Conservation (phyloP, 2,113 vertebrate species). For the Neomonachus schauinslandi region DNA sequence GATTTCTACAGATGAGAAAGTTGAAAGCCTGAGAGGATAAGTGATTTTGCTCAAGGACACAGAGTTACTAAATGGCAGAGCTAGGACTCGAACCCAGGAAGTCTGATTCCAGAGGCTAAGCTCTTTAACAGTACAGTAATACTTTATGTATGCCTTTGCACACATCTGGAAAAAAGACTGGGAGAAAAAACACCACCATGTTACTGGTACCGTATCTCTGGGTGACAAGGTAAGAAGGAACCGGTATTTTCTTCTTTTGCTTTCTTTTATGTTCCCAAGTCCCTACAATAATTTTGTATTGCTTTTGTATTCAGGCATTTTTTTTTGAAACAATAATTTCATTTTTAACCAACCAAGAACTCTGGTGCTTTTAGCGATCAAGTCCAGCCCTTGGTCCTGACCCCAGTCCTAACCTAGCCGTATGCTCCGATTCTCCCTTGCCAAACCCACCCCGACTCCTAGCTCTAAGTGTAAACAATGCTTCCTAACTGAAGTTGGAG, state of each 20-base stretch:
- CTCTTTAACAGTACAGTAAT: neutral
- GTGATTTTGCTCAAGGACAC: neutral
- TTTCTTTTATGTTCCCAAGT: constrained; percentile 51
- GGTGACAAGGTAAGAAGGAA: neutral
- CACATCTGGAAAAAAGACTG: neutral
- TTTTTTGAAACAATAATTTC: neutral
- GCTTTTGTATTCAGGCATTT: constrained; percentile 5
- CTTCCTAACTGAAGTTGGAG: neutral
- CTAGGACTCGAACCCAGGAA: neutral
- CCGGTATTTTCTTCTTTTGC: constrained; percentile 17
- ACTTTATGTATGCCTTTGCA: neutral
- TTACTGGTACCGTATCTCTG: constrained; percentile 3
- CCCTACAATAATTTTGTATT: constrained; percentile 3
- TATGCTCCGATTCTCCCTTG: neutral
- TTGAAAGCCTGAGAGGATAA: neutral
- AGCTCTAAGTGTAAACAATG: neutral
- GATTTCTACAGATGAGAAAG: constrained; percentile 12
- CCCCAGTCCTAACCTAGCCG: neutral
- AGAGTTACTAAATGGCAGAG: neutral
- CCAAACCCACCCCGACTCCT: neutral
- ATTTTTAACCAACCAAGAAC: neutral
- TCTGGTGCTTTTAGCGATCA: neutral
- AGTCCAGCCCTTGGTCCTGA: neutral
- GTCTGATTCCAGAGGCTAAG: neutral
- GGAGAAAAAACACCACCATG: neutral